Evolutionary conservation across 35 echinoderm and acorn worm species (phyloP), one percentile per base, ranked within the genome.

Genomic region (Nesometra sesokonis): DNA sequence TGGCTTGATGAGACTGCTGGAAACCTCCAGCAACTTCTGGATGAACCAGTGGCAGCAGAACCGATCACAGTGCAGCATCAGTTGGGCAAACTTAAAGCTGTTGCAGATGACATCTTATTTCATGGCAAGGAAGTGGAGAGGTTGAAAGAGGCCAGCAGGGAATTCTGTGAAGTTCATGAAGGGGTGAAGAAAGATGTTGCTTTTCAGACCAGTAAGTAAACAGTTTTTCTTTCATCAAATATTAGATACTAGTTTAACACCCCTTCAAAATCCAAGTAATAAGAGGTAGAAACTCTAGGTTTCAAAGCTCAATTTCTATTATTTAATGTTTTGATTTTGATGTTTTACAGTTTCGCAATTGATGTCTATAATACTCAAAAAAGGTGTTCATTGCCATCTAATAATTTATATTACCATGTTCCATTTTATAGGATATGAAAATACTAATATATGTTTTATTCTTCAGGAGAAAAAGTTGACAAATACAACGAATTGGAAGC

Each of bases 121-220:
- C 96, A 99, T 83, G 89, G 84, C 88, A 99, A 99, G 47, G 96
- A 99, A 7, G 77, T 99, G 15, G 92, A 99, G 27, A 76, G 81
- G 4, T 84, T 93, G 87, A 91, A 90, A 77, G 93, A 99, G 67
- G 85, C 90, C 27, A 90, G 96, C 31, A 91, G 37, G 34, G 92
- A 99, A 3, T 88, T 99, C 27, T 87, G 86, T 36, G 96, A 99
- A 32, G 84, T 86, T 29, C 92, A 99, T 29, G 94, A 97, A 35
- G 94, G 93, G 31, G 78, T 93, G 85, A 97, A 97, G 78, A 92
- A 91, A 80, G 94, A 97, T 30, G 91, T 97, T 15, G 79, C 81
- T 79, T 89, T 80, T 33, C 87, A 97, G 47, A 97, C 87, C 29
- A 89, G 94, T 94, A 87, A 94, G 88, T 81, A 67, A 17, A 82